Conservation (phyloP, 2,888 invertebrate species). For the Epiperipatus broadwayi region DNA sequence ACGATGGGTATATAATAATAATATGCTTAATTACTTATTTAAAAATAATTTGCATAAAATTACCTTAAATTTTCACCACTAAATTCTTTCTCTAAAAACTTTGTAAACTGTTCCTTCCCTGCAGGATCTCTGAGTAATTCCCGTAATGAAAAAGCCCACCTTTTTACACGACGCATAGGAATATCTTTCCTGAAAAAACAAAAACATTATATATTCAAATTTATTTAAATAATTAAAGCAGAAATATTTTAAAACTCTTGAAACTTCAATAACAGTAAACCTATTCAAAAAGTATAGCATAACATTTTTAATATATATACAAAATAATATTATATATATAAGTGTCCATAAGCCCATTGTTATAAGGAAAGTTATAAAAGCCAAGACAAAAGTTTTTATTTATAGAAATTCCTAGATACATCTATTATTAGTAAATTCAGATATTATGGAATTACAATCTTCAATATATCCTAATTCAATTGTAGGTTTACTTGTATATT, state of each 20-base stretch:
- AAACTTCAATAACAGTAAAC: conserved; percentile 14
- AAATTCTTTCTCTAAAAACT: conserved; percentile 92
- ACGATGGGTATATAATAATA: background rate
- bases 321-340: conserved; percentile 11
- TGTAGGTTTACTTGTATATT: too few relatives aligned
- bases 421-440: too few relatives aligned
- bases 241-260: too few relatives aligned
- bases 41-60: conserved; percentile 27
- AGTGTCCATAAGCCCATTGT: background rate
- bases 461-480: too few relatives aligned
- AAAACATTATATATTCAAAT: background rate
- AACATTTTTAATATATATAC: background rate
- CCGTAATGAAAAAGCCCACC: conserved; percentile 91
- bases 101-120: conserved; percentile 84
- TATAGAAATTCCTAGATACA: too few relatives aligned
- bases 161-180: conserved; percentile 71
- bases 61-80: conserved; percentile 95
- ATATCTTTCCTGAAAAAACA: conserved; percentile 55
- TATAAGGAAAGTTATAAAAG: too few relatives aligned
- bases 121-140: conserved; percentile 85
- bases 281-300: background rate
- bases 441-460: too few relatives aligned
- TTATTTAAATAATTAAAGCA: conserved; percentile 5
- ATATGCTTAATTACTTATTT: conserved; percentile 9
- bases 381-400: too few relatives aligned